phyloP scores from a whole-genome alignment of 2,888 invertebrate genomes.

The Machimus atricapillus region DNA sequence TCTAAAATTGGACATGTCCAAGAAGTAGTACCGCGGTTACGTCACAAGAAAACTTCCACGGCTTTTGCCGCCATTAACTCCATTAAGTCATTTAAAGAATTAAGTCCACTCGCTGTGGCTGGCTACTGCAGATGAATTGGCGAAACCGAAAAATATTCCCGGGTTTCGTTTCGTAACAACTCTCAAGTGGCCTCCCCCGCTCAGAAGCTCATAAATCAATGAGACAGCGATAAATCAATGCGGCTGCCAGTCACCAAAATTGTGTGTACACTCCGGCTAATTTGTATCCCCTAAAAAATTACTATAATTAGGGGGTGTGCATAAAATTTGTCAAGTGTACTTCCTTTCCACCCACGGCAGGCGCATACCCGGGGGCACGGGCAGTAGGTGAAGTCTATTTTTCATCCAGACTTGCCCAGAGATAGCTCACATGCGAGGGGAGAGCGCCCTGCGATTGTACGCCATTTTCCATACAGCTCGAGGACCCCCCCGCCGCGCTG shows the following conservation, averaged over 20 bases:
- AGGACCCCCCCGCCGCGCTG: background rate
- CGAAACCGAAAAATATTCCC: background rate
- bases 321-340: conserved; percentile 51
- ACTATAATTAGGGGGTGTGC: conserved; percentile 43
- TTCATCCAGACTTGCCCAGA: conserved; percentile 47
- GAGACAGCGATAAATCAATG: conserved; percentile 21
- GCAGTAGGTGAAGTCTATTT: conserved; percentile 50
- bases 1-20: background rate
- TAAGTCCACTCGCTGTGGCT: background rate
- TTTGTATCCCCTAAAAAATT: conserved; percentile 40
- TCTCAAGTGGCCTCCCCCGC: background rate
- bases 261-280: conserved; percentile 34
- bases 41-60: background rate
- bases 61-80: background rate
- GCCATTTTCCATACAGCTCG: conserved; percentile 24
- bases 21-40: background rate
- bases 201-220: background rate
- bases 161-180: background rate
- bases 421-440: conserved; percentile 37
- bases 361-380: conserved; percentile 40
- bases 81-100: background rate
- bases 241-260: conserved; percentile 14
- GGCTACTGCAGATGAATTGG: background rate
- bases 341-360: conserved; percentile 48
- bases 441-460: background rate